Evolutionary conservation across 2,888 invertebrate species (phyloP), one percentile per base, ranked within the genome.

Genomic region (Neocrepidodera transversa): DNA sequence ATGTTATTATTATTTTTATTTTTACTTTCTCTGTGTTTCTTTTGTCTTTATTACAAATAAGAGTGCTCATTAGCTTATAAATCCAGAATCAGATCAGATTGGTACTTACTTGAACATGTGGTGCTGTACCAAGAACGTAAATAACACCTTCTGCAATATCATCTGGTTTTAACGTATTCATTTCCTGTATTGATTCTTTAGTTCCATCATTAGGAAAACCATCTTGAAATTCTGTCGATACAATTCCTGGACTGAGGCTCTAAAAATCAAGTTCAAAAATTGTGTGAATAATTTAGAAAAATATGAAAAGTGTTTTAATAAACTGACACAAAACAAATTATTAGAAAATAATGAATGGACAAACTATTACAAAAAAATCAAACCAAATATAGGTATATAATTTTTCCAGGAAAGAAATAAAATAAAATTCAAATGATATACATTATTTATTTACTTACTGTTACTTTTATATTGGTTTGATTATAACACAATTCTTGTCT

Each of bases 201-300:
- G 57, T 43, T 4, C 60, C 60, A 10, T 60, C 62, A 1, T 64
- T 63, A 5, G 62, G 61, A 7, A 65, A 52, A 14, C 49, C 52
- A 10, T 63, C 43, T 20, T 45, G 10, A 35, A 71, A 63, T 51
- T 70, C 69, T 5, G 72, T 70, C 14, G 52, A 54, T 10, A 69
- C 69, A 2, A 59, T 18, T 10, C 72, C 72, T 6, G 74, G 74
- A 59, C 72, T 73, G 28, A 74, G 63, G 45, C 71, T 72, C 74
- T 74, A 51, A 67, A 68, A 68, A 47, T 13, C n/a, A 16, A 47
- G n/a, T n/a, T n/a, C n/a, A n/a, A n/a, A n/a, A n/a, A n/a, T 8
- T n/a, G n/a, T n/a, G n/a, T n/a, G n/a, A n/a, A n/a, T n/a, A n/a
- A n/a, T 28, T 26, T 13, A 1, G 1, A 30, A 10, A 40, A 51